Conservation (phyloP, 35 echinoderm and acorn worm genomes). For the Apostichopus parvimensis region DNA sequence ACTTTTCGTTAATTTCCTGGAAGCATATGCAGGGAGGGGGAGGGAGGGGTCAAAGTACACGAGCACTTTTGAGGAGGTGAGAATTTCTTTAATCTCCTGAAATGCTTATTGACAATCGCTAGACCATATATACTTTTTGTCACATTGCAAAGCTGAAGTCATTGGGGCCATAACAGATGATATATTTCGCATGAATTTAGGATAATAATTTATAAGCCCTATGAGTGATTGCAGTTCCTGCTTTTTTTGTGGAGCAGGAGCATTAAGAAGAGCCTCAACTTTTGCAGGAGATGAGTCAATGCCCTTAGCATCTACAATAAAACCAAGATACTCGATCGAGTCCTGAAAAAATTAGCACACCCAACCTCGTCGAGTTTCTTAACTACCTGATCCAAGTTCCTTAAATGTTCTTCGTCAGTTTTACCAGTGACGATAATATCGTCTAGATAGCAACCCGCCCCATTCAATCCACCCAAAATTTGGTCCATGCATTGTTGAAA, state of each 20-base stretch:
- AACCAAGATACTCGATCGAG: conserved; percentile 4
- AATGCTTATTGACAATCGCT: background rate
- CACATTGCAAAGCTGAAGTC: background rate
- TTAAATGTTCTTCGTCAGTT: conserved; percentile 33
- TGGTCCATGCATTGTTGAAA: conserved; percentile 63
- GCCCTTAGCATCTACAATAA: background rate
- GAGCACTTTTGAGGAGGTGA: background rate
- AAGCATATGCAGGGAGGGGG: too few species aligned
- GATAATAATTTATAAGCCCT: background rate
- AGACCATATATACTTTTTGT: background rate
- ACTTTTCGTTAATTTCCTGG: too few species aligned
- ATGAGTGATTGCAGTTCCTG: background rate
- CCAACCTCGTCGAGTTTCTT: conserved; percentile 38
- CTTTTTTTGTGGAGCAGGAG: background rate
- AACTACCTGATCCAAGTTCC: conserved; percentile 44
- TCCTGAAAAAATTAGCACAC: conserved; percentile 1
- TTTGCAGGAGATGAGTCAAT: background rate
- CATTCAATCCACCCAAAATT: conserved; percentile 41
- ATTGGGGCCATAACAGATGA: background rate
- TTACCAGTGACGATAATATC: conserved; percentile 61
- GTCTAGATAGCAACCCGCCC: conserved; percentile 47
- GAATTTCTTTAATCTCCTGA: background rate
- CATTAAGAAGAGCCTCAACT: background rate
- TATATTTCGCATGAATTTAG: background rate
- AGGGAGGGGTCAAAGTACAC: background rate